Conservation (phyloP, 1,140 invertebrate genomes). For the Helicoverpa zea region DNA sequence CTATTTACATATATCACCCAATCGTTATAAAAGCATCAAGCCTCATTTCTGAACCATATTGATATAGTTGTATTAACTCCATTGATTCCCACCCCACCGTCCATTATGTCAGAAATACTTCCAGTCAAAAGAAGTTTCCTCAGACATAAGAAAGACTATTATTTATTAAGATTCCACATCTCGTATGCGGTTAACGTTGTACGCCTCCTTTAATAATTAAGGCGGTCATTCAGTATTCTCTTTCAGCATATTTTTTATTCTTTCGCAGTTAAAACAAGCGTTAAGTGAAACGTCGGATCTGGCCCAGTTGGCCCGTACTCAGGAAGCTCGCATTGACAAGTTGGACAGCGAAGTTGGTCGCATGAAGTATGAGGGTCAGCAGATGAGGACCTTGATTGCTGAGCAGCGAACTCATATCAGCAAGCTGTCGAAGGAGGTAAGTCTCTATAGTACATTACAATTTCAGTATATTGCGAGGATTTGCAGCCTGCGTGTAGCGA, state of each 20-base stretch:
- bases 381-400: constrained; percentile 65
- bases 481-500: too few species aligned
- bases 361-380: constrained; percentile 73
- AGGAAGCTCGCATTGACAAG: constrained; percentile 77
- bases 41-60: too few species aligned
- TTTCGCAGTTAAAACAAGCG: constrained; percentile 71
- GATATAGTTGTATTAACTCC: too few species aligned
- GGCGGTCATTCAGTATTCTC: background rate
- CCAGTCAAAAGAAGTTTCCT: background rate
- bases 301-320: constrained; percentile 71
- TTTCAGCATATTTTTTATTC: constrained; percentile 14
- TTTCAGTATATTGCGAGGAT: too few species aligned
- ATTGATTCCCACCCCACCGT: too few species aligned
- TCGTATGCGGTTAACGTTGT: background rate
- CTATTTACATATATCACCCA: too few species aligned
- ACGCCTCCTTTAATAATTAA: constrained; percentile 7
- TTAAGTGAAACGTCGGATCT: constrained; percentile 72
- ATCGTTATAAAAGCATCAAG: too few species aligned
- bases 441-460: constrained; percentile 15
- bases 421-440: constrained; percentile 77
- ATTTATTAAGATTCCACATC: constrained; percentile 10
- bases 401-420: constrained; percentile 66
- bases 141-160: background rate
- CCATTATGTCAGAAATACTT: too few species aligned
- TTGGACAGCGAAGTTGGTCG: constrained; percentile 71